Conservation (phyloP, 2,888 invertebrate species). For the Pinctada fucata region DNA sequence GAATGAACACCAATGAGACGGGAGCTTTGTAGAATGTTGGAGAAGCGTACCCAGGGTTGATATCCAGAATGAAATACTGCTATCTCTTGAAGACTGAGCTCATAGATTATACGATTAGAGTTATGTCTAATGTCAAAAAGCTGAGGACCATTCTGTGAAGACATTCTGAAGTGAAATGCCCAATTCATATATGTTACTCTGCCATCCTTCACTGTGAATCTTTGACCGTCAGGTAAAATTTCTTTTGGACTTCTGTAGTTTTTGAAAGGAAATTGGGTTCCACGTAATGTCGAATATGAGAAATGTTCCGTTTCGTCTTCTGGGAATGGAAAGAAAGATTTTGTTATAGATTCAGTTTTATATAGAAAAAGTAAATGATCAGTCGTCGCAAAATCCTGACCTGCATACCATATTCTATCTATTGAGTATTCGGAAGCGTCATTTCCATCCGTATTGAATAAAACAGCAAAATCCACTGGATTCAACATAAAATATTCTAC, state of each 20-base stretch:
- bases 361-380: constrained; percentile 51
- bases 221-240: constrained; percentile 65
- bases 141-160: constrained; percentile 61
- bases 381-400: constrained; percentile 48
- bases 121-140: constrained; percentile 61
- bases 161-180: constrained; percentile 67
- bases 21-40: constrained; percentile 62
- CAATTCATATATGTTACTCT: constrained; percentile 65
- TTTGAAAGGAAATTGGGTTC: constrained; percentile 44
- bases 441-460: constrained; percentile 57
- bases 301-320: constrained; percentile 19
- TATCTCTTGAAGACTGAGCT: constrained; percentile 70
- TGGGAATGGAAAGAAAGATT: constrained; percentile 40
- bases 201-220: constrained; percentile 63
- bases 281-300: constrained; percentile 43
- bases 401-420: constrained; percentile 55
- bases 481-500: constrained; percentile 57
- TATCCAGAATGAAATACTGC: constrained; percentile 64
- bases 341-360: constrained; percentile 32
- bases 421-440: constrained; percentile 48
- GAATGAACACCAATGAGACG: constrained; percentile 55
- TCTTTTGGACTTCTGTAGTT: constrained; percentile 53
- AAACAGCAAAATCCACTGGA: constrained; percentile 63
- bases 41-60: constrained; percentile 51
- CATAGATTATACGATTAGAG: constrained; percentile 66